Base-by-base conservation (phyloP, 2,888 invertebrate genomes). In the Pandemis cinnamomeana region DNA sequence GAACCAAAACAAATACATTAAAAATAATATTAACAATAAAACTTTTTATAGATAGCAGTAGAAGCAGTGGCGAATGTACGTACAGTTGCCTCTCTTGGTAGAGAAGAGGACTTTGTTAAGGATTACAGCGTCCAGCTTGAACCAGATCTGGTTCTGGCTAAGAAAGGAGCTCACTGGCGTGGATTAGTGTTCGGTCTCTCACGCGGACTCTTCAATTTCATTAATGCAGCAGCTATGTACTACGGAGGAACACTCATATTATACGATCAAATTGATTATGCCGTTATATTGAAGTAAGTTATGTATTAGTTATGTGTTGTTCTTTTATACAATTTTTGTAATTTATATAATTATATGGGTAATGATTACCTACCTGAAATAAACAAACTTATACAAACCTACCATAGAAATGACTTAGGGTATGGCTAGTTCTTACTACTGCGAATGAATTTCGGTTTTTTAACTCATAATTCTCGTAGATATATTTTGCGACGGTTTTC, bases 11-110 rank as follows among this genome's bases (percentile, higher is more conserved):
- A 20, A 20, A 20, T 20, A 20, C 20, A 20, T 11, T 0, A 48
- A 48, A 20, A 48, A 3, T 48, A 48, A 20, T 20, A 20, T 20
- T 20, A 20, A 20, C 20, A 5, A 36, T 46, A n/a, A 7, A 27
- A 15, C 15, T 13, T 36, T 64, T 67, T 70, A n/a, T 76, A 96
- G 96, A 92, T 97, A 75, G 96, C 97, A 6, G 96, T 97, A 13
- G 97, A 97, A 88, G 97, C 96, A 3, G 96, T 97, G 1, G 95
- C 96, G 7, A 97, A 97, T 81, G 96, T 97, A 7, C 95, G 97
- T 58, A 98, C 98, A 0, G 97, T 97, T 0, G 96, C 95, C 0
- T 96, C 97, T 0, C 87, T 97, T 27, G 96, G 97, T 1, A 93
- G 96, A 48, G 97, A 98, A 88, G 93, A 95, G 27, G 94, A 94